Base-by-base conservation (phyloP, 1,140 invertebrate species). In the Xylocopa sonorina region DNA sequence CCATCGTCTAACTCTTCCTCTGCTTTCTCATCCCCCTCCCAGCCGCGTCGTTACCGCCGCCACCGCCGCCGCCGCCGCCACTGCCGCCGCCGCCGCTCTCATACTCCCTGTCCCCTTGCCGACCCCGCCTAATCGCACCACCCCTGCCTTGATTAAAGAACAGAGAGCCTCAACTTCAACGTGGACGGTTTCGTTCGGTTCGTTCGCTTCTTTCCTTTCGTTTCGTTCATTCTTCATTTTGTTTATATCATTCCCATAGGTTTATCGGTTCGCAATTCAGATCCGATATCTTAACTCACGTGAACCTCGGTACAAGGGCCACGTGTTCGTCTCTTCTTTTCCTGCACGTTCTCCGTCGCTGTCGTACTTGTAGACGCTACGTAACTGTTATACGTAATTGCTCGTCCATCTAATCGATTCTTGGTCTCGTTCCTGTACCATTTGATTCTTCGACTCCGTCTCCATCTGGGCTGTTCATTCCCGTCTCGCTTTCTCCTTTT, bases 61-160 rank as follows among this genome's bases (percentile, higher is more conserved):
- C 46, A 67, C 74, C 86, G 50, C 34, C 68, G 68, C 38, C 68
- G 60, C 83, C 53, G 29, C 57, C 85, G 21, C 71, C 76, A 51
- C 73, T 63, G 50, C 77, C 64, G 38, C 78, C 63, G 43, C 24
- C 51, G 72, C 69, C 58, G 51, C 78, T 79, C 82, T 80, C 71
- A 57, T 88, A 84, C 88, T 85, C 88, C 83, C 86, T 79, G 77
- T 78, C 82, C 81, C 80, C 78, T 82, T 78, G 63, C 82, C 88
- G 84, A 90, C 89, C 88, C 89, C 88, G 89, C 89, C 90, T 92
- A 91, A 92, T 92, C 90, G 89, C 85, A 83, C 89, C 82, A 88
- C 88, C 88, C 90, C 87, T 78, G 81, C 75, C 71, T 92, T 92
- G 91, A 92, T 92, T 92, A 92, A 92, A 91, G 91, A 92, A 92